Conservation (phyloP, 2,113 vertebrate genomes). For the Grantiella picta region DNA sequence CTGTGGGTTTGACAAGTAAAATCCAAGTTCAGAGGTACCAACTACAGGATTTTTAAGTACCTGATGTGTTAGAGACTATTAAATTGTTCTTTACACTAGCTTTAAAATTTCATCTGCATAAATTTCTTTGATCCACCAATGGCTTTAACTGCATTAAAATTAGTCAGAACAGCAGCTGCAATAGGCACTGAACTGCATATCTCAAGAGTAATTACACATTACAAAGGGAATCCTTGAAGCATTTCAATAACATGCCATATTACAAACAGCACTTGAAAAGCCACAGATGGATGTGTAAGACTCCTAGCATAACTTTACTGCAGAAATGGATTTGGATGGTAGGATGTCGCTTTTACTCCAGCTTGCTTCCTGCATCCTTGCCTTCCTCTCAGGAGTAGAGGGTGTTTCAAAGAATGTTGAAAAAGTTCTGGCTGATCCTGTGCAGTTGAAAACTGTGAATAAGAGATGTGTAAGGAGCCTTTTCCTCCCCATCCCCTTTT, state of each 20-base stretch:
- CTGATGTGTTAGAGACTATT: neutral
- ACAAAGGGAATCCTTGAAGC: slow-evolving; percentile 31
- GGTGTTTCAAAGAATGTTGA: neutral
- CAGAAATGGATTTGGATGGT: neutral
- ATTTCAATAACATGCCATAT: neutral
- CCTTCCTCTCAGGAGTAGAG: neutral
- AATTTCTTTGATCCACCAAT: neutral
- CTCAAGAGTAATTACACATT: slow-evolving; percentile 5
- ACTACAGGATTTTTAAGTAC: neutral
- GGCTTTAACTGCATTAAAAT: slow-evolving; percentile 4
- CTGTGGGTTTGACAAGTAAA: neutral
- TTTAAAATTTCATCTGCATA: slow-evolving; percentile 20
- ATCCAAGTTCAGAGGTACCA: slow-evolving; percentile 1
- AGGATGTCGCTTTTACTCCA: neutral
- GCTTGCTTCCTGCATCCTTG: neutral
- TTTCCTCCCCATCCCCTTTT: neutral
- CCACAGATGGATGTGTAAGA: neutral
- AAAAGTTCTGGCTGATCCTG: neutral
- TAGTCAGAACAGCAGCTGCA: slow-evolving; percentile 16
- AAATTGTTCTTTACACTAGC: neutral
- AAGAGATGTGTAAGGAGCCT: neutral
- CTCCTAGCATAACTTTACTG: neutral
- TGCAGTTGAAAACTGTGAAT: neutral
- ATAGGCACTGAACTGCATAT: neutral
- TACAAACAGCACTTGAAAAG: slow-evolving; percentile 2